A percentile compares a stretch with the other conserved stretches of the same genome.
These are phyloP conservation scores for Dasysyrphus albostriatus DNA, from an alignment of 2,888 invertebrate species.

Conservation along the genomic window DNA sequence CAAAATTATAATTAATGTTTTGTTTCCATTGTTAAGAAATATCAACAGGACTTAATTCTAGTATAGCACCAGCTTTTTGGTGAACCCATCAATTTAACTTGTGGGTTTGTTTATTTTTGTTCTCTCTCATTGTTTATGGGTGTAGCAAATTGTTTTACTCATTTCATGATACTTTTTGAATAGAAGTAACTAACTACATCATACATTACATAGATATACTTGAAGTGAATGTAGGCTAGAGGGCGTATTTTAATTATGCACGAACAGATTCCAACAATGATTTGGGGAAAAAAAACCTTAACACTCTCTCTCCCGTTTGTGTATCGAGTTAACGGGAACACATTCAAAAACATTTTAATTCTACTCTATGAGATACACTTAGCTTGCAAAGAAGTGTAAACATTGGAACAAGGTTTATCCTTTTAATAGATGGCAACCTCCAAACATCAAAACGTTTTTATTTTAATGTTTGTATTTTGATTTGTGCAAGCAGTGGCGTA, in stretches of 20 bases:
- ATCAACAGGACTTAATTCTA: constrained; percentile 49
- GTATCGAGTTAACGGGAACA: background rate
- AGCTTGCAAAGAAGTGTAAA: no score
- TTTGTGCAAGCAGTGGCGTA: no score
- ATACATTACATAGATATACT: no score
- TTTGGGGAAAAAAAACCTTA: background rate
- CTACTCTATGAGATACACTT: no score
- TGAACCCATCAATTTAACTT: background rate
- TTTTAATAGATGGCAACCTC: no score
- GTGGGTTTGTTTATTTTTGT: constrained; percentile 25
- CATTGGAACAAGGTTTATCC: no score
- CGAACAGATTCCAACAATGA: constrained; percentile 44
- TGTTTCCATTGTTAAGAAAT: constrained; percentile 39
- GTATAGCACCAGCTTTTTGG: background rate
- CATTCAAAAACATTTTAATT: no score
- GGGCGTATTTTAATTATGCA: constrained; percentile 57
- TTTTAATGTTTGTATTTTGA: no score
- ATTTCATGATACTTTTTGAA: constrained; percentile 44
- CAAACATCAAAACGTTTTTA: no score
- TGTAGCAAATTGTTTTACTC: background rate
- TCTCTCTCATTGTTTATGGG: background rate
- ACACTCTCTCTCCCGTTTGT: background rate
- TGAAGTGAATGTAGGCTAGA: background rate
- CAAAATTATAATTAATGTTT: constrained; percentile 60
- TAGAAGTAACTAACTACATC: background rate